A percentile compares a stretch with the other conserved stretches of the same genome.
Conservation (phyloP, 35 echinoderm and acorn worm genomes). For the Ptychodera flava region DNA sequence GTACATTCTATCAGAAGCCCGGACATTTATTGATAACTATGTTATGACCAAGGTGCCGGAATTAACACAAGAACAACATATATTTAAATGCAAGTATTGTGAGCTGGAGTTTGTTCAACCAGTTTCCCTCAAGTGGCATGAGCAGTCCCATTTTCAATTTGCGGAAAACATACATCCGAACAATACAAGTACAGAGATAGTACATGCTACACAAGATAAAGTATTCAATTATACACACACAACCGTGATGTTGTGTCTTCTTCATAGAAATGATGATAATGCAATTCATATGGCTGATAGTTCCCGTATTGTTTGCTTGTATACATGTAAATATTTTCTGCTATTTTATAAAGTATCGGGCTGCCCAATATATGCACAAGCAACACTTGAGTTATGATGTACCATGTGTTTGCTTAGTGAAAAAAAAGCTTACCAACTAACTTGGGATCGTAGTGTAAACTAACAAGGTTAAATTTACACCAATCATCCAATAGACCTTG, state of each 20-base stretch:
- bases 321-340: conserved; percentile 49
- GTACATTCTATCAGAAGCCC: conserved; percentile 1
- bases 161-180: background rate
- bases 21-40: too few relatives aligned
- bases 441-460: conserved; percentile 42
- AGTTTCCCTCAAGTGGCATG: background rate
- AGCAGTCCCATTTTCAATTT: background rate
- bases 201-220: background rate
- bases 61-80: background rate
- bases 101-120: background rate
- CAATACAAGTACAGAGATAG: background rate
- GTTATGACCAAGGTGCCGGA: too few relatives aligned
- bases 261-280: conserved; percentile 13
- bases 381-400: conserved; percentile 27
- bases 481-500: conserved; percentile 37
- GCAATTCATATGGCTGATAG: conserved; percentile 35
- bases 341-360: too few relatives aligned
- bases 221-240: conserved; percentile 1
- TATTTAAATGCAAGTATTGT: background rate
- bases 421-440: conserved; percentile 23
- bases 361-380: conserved; percentile 39
- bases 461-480: conserved; percentile 13
- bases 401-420: conserved; percentile 48
- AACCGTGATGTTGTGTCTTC: background rate
- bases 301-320: conserved; percentile 13